Base-by-base conservation (phyloP, 2,113 vertebrate species). In the Oncorhynchus masou region DNA sequence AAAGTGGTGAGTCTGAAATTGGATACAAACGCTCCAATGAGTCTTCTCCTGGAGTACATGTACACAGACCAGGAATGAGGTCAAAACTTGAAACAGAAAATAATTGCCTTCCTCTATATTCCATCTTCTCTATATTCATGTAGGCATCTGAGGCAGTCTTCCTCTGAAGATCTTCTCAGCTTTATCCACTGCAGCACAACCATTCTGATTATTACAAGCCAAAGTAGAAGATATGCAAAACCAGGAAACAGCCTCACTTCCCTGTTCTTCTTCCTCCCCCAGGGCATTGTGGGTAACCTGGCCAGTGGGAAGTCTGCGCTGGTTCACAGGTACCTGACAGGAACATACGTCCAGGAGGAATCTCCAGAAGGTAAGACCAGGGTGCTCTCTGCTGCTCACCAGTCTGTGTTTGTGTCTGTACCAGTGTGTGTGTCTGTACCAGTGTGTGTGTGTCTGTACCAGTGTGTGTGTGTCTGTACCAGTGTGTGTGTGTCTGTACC, bases 221-320 rank as follows among this genome's bases (percentile, higher is more conserved):
- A 60, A 13, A 0, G 19, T n/a, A 20, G 57, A n/a, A n/a, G 16
- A 51, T 16, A 6, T 60, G n/a, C 57, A 60, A n/a, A n/a, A 19
- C 57, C 16, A 60, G 11, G 13, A 60, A 60, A 54, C 51, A 54
- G 15, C 16, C 5, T 20, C 16, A 20, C 20, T 60, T 6, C n/a
- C 19, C 16, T 54, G 51, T 54, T 54, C 51, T 39, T 39, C 60
- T 24, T 59, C 13, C 49, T 24, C 3, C 39, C 65, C 0, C 90
- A 99, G 98, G 98, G 98, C 51, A 99, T 99, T 79, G 96, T 99
- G 92, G 98, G 98, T 84, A 99, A 99, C 71, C 84, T 99, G 88
- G 97, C 97, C 4, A 99, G 98, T 1, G 98, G 98, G 77, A 99
- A 99, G 90, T 99, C 98, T 0, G 98, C 98, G 0, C 94, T 99